Evolutionary conservation across 2,797 vertebrate genomes (phyloP).

Genomic region (Gila robusta): DNA sequence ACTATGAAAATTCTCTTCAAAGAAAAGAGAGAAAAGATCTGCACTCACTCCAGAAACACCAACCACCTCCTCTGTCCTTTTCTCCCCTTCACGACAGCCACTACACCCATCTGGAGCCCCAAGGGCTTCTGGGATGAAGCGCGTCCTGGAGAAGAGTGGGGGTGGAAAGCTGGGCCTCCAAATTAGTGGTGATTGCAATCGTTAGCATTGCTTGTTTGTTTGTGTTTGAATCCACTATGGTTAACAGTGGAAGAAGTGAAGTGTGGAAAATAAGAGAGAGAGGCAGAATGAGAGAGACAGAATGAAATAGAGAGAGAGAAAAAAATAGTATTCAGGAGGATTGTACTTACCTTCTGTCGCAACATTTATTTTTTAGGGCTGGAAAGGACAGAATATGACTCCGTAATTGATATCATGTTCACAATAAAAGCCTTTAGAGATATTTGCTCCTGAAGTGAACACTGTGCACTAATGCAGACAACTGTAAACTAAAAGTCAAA

Average conservation of each 20-base stretch:
- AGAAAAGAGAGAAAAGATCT: conserved; percentile 8
- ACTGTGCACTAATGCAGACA: background rate
- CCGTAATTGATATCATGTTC: background rate
- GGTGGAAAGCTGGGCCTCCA: conserved; percentile 55
- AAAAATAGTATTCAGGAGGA: background rate
- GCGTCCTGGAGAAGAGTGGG: conserved; percentile 26
- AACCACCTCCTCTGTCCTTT: conserved; percentile 38
- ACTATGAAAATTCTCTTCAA: conserved; percentile 6
- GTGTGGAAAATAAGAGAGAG: conserved; percentile 52
- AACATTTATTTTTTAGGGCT: background rate
- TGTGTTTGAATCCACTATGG: conserved; percentile 61
- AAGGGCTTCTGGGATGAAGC: conserved; percentile 31
- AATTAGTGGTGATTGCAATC: conserved; percentile 63
- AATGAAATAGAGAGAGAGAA: background rate
- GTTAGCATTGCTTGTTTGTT: conserved; percentile 62
- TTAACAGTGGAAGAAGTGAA: conserved; percentile 57
- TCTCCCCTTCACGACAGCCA: conserved; percentile 27
- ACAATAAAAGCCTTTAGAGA: background rate
- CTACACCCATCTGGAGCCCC: conserved; percentile 43
- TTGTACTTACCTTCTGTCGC: background rate
- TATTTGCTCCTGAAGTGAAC: background rate
- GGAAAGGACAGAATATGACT: conserved; percentile 12
- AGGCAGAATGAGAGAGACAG: background rate
- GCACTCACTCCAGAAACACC: conserved; percentile 24
- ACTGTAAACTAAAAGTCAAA: background rate